Percentiles rank a stretch among this genome's conserved stretches.
These are phyloP conservation scores for Emydura subglobosa DNA, from an alignment of 2,113 vertebrate species.

Conservation along the genomic window DNA sequence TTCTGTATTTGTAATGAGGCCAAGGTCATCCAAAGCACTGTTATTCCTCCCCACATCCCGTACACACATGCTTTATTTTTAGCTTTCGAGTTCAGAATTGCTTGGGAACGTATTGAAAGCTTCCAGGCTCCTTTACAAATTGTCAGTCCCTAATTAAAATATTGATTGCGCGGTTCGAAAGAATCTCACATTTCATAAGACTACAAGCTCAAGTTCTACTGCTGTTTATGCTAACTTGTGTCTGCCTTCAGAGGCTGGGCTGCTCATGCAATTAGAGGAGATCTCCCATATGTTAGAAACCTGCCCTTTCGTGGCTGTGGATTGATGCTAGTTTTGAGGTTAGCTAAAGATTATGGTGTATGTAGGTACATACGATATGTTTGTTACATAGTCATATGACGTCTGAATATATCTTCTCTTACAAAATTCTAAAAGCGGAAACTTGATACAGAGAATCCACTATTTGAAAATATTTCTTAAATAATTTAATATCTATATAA, in stretches of 20 bases:
- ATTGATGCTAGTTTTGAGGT: background rate
- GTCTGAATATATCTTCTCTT: background rate
- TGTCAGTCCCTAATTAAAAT: background rate
- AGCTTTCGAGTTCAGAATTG: background rate
- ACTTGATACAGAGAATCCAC: background rate
- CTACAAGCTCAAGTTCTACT: accelerated
- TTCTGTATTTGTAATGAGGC: background rate
- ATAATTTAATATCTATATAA: background rate
- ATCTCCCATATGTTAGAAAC: accelerated
- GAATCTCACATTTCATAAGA: background rate
- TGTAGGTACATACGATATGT: background rate
- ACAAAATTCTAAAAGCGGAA: background rate
- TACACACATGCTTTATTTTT: background rate
- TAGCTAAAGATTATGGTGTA: background rate
- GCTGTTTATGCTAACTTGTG: accelerated
- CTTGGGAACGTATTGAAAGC: background rate
- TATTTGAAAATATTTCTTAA: background rate
- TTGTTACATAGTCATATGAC: accelerated
- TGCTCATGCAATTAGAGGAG: accelerated
- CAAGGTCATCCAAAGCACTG: background rate
- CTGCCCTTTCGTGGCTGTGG: background rate
- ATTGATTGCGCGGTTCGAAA: background rate
- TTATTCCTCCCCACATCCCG: background rate
- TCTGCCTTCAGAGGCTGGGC: background rate
- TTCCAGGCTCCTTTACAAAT: background rate